A percentile compares a stretch with the other conserved stretches of the same genome.
phyloP scores from a whole-genome alignment of 2,113 vertebrate species.

The Urocynchramus pylzowi region DNA sequence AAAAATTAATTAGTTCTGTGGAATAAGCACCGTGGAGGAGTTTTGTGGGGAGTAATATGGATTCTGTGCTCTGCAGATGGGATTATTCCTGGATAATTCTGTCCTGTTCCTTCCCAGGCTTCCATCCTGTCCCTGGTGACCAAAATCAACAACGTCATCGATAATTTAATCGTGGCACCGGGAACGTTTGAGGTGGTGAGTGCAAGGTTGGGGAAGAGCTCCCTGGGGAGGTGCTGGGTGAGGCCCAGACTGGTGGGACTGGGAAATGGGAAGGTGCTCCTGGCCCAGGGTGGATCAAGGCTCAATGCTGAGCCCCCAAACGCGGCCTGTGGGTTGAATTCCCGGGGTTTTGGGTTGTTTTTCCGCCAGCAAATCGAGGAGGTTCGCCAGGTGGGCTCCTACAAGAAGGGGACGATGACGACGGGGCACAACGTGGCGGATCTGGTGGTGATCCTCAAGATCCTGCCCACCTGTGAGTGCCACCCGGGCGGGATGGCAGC shows the following conservation, averaged over 20 bases:
- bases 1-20: accelerated
- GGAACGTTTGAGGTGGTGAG: slow-evolving; percentile 98
- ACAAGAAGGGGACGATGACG: slow-evolving; percentile 98
- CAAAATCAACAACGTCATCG: slow-evolving; percentile 98
- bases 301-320: accelerated
- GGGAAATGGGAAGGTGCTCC: accelerated
- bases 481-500: accelerated
- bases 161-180: slow-evolving; percentile 94
- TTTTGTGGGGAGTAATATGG: accelerated
- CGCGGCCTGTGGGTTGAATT: accelerated
- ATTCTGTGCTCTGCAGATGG: accelerated
- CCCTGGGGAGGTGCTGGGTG: accelerated
- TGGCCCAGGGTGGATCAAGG: accelerated
- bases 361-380: slow-evolving; percentile 82
- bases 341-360: accelerated
- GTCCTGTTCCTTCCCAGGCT: slow-evolving; percentile 71
- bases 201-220: accelerated
- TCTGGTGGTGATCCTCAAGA: slow-evolving; percentile 96
- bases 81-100: background rate
- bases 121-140: slow-evolving; percentile 97
- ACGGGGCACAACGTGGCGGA: slow-evolving; percentile 95
- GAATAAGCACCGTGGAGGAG: accelerated
- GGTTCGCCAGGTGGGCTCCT: slow-evolving; percentile 95
- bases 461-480: slow-evolving; percentile 90
- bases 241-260: background rate